phyloP scores from a whole-genome alignment of 23 tunicate genomes.

The Diplosoma virens region DNA sequence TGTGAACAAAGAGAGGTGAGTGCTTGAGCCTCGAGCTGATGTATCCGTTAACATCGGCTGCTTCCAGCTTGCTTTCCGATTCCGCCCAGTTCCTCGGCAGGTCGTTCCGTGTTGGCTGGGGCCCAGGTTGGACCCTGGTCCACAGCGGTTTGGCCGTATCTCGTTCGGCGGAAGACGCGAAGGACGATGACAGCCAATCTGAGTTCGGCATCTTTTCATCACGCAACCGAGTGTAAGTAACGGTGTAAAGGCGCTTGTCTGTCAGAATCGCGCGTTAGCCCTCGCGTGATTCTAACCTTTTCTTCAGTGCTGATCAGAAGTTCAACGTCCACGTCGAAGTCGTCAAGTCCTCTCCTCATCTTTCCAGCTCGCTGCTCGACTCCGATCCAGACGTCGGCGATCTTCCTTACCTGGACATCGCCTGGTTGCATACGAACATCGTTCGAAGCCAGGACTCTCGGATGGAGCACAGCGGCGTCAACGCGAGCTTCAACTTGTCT shows the following conservation, averaged over 20 bases:
- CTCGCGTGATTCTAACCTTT: background rate
- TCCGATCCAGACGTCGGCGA: background rate
- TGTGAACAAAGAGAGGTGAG: background rate
- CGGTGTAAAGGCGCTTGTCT: background rate
- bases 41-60: background rate
- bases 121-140: constrained; percentile 74
- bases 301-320: background rate
- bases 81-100: constrained; percentile 51
- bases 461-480: background rate
- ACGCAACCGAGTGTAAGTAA: background rate
- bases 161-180: background rate
- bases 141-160: constrained; percentile 27
- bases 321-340: constrained; percentile 29
- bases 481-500: background rate
- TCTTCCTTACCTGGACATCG: constrained; percentile 14
- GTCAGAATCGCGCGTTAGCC: background rate
- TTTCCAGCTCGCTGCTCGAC: background rate
- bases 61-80: constrained; percentile 34
- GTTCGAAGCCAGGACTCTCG: background rate
- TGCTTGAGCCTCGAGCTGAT: too few species aligned
- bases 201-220: constrained; percentile 7
- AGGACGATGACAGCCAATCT: too few species aligned
- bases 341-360: constrained; percentile 21
- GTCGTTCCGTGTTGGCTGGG: constrained; percentile 89
- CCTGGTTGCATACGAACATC: background rate